These are phyloP conservation scores for Brachyistius frenatus DNA, from an alignment of 2,113 vertebrate genomes.

Conservation along the genomic window DNA sequence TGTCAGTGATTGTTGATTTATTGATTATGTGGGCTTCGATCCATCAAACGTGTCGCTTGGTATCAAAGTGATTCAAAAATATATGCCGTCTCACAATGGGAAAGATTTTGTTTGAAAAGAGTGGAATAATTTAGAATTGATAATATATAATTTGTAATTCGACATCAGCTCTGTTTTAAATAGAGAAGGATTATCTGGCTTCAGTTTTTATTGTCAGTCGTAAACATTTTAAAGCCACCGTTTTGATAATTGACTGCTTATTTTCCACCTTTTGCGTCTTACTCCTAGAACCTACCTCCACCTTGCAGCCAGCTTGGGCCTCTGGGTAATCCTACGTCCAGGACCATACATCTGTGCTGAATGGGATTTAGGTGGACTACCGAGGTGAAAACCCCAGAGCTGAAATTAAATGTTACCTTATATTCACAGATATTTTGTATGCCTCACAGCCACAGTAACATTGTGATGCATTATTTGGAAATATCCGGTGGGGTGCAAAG, in stretches of 20 bases:
- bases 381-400: conserved; percentile 84
- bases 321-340: conserved; percentile 93
- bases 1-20: conserved; percentile 9
- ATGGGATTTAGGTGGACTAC: conserved; percentile 92
- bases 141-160: background rate
- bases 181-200: background rate
- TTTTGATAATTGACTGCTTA: background rate
- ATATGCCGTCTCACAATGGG: background rate
- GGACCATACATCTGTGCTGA: conserved; percentile 95
- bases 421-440: background rate
- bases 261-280: conserved; percentile 28
- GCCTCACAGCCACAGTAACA: background rate
- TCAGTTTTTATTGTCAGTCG: conserved; percentile 33
- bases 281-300: conserved; percentile 87
- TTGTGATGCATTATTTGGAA: background rate
- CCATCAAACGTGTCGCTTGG: background rate
- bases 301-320: conserved; percentile 86
- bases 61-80: background rate
- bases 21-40: background rate
- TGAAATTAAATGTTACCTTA: background rate
- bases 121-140: background rate
- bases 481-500: background rate
- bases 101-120: background rate
- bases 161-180: background rate
- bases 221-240: conserved; percentile 75